Evolutionary conservation across 2,797 vertebrate species (phyloP), one percentile per base, ranked within the genome.

Genomic region (Bradypus variegatus): DNA sequence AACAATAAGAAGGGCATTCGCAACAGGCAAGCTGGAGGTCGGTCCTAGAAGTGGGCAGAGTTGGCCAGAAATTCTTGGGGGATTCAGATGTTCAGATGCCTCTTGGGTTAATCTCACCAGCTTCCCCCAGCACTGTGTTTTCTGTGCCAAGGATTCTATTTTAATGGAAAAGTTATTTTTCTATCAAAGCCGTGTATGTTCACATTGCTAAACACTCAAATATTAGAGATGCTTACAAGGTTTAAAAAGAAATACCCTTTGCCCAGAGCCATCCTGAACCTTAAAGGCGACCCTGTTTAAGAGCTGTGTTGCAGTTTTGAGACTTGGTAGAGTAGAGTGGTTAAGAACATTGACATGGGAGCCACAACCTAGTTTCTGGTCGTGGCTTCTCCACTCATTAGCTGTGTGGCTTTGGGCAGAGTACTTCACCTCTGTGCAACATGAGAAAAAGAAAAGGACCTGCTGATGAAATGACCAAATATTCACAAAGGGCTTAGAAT

Each of bases 371-470:
- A 11, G 50, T 11, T 14, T 50, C 50, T 50, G 50, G 50, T 50
- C 13, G 50, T 45, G 15, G 33, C 60, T 11, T 48, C 36, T 53
- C 64, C 23, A 2, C 36, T 69, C 33, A 6, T 8, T 3, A 3
- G 55, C 6, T 13, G 1, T 16, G 38, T 29, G 38, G 60, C 77
- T 90, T 45, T 64, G 50, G 11, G 14, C 58, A 16, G 14, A 19
- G 13, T 5, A 7, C 60, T 60, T 65, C 8, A 45, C 18, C 33
- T 19, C 13, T 9, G 6, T 29, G 50, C 38, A 19, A 77, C 6
- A 1, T n/a, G 55, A 48, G 3, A 0, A 3, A 31, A 10, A 0
- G 19, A 6, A 36, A 21, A 16, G 21, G n/a, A 64, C 64, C n/a
- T 29, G 8, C 2, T 9, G 33, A 19, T 65, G 31, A 48, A 55